phyloP scores from a whole-genome alignment of 2,113 vertebrate species.

The Poecile atricapillus region DNA sequence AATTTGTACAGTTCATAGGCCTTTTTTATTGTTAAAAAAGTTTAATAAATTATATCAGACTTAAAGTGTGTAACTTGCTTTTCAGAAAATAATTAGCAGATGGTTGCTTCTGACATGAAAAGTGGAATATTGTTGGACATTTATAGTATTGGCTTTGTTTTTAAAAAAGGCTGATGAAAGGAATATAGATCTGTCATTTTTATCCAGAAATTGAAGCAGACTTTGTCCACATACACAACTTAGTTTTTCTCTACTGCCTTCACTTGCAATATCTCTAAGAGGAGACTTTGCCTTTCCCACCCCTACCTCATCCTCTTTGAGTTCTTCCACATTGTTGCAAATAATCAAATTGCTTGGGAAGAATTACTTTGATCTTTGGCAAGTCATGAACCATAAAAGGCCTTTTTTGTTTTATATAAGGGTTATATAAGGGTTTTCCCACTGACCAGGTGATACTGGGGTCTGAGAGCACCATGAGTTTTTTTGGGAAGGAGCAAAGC shows the following conservation, averaged over 20 bases:
- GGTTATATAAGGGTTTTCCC: neutral
- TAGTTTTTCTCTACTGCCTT: neutral
- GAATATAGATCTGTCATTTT: neutral
- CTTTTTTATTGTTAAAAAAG: neutral
- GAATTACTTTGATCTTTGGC: neutral
- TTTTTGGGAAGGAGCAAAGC: neutral
- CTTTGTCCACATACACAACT: neutral
- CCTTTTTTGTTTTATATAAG: neutral
- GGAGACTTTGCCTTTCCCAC: neutral
- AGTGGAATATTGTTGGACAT: neutral
- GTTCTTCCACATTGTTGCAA: neutral
- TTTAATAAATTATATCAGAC: neutral
- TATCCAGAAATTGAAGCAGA: neutral
- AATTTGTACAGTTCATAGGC: neutral
- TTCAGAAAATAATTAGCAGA: neutral
- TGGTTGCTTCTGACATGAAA: neutral
- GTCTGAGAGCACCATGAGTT: neutral
- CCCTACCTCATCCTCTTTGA: neutral
- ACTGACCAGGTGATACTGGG: neutral
- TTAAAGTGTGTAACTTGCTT: fast-evolving
- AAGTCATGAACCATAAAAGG: neutral
- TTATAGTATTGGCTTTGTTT: neutral
- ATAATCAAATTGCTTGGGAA: neutral
- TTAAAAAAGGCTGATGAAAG: neutral
- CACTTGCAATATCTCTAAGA: fast-evolving